phyloP scores from a whole-genome alignment of 2,888 invertebrate genomes.

The Euzetes globulus region DNA sequence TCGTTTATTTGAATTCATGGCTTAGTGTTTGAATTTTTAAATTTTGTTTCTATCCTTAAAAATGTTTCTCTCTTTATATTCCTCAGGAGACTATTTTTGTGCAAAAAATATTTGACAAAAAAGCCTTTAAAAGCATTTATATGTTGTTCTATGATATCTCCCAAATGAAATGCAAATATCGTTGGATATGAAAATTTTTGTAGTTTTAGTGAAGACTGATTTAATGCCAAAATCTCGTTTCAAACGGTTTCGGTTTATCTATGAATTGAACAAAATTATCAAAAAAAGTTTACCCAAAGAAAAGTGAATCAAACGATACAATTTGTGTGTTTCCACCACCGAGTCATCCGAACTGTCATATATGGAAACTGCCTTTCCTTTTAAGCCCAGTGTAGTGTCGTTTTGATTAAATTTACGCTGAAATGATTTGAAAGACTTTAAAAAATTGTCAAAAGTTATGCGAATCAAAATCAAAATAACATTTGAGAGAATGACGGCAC shows the following conservation, averaged over 20 bases:
- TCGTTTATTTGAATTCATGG: not conserved
- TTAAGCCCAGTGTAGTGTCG: constrained; percentile 28
- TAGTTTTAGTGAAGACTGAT: not conserved
- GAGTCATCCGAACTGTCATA: not conserved
- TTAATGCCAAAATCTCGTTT: not conserved
- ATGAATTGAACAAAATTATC: constrained; percentile 1
- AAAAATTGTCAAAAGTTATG: constrained; percentile 33
- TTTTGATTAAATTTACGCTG: constrained; percentile 34
- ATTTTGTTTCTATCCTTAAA: not conserved
- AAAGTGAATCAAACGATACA: not conserved
- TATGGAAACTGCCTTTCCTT: not conserved
- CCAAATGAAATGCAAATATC: constrained; percentile 28
- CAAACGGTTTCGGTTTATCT: not conserved
- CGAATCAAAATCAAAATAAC: constrained; percentile 29
- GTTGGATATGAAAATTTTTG: constrained; percentile 14
- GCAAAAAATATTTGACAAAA: constrained; percentile 2
- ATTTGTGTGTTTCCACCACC: not conserved
- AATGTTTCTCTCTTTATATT: constrained; percentile 24
- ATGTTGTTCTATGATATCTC: constrained; percentile 28
- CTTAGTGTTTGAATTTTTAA: not conserved
- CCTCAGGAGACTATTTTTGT: constrained; percentile 29
- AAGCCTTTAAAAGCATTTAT: constrained; percentile 32
- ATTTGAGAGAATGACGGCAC: not conserved
- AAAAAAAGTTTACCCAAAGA: not conserved
- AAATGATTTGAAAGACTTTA: constrained; percentile 30